Percentiles rank a stretch among this genome's conserved stretches.
Evolutionary conservation across 2,113 vertebrate species (phyloP).

Genomic region (Bolborhynchus lineola): DNA sequence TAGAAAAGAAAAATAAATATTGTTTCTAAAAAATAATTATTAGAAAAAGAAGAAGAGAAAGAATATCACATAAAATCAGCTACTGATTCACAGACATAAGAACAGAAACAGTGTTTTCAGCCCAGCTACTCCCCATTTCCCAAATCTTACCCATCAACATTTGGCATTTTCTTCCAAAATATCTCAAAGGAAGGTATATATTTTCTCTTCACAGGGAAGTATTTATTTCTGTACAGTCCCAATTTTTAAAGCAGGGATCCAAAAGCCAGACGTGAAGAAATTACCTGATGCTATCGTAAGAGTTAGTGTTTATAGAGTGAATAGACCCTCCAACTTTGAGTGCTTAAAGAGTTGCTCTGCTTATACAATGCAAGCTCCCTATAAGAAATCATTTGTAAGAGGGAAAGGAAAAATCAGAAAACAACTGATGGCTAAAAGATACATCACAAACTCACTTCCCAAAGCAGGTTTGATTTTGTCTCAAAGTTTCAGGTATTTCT

Average conservation of each 20-base stretch:
- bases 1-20: slow-evolving; percentile 52
- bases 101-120: background rate
- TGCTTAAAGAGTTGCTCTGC: background rate
- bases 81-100: background rate
- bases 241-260: background rate
- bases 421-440: background rate
- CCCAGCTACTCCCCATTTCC: background rate
- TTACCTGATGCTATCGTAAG: background rate
- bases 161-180: background rate
- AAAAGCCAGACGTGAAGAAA: background rate
- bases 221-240: background rate
- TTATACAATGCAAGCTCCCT: background rate
- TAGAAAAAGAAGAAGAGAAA: background rate
- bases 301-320: background rate
- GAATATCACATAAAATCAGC: background rate
- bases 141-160: background rate
- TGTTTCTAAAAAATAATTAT: background rate
- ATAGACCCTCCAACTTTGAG: background rate
- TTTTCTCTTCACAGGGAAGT: background rate
- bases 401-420: background rate
- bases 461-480: background rate
- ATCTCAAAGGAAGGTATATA: background rate
- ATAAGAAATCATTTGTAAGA: background rate
- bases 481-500: background rate
- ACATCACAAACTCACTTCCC: background rate